Percentiles rank a stretch among this genome's conserved stretches.
These are phyloP conservation scores for Oconnorella tubifera DNA, from an alignment of 2,888 invertebrate species.

Conservation along the genomic window DNA sequence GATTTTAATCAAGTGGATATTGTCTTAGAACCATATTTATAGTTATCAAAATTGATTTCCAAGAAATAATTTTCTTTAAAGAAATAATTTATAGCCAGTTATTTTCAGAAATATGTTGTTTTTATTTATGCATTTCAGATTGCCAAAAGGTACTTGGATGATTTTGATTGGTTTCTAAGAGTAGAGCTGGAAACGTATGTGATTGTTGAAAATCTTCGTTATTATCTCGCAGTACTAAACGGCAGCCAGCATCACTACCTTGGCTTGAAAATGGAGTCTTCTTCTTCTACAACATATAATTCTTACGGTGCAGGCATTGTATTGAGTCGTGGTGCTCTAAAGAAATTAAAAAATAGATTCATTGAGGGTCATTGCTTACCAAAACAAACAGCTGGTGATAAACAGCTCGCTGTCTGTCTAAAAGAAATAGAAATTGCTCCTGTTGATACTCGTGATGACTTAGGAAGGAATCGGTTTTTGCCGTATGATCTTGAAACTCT, in stretches of 20 bases:
- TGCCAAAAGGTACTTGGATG: constrained; percentile 10
- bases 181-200: constrained; percentile 26
- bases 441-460: constrained; percentile 19
- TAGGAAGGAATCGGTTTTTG: constrained; percentile 24
- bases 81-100: no score
- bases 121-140: no score
- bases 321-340: constrained; percentile 21
- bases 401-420: constrained; percentile 18
- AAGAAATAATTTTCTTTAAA: no score
- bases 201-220: constrained; percentile 25
- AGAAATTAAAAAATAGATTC: constrained; percentile 15
- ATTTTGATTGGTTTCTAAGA: constrained; percentile 23
- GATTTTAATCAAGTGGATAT: no score
- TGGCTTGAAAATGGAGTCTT: constrained; percentile 17
- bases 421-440: constrained; percentile 14
- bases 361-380: constrained; percentile 18
- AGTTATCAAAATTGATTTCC: no score
- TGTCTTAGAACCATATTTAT: no score
- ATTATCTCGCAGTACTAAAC: constrained; percentile 27
- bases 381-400: constrained; percentile 5
- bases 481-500: constrained; percentile 17
- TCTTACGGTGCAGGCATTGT: constrained; percentile 21
- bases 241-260: constrained; percentile 18
- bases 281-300: constrained; percentile 21
- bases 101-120: no score